Evolutionary conservation across 2,797 vertebrate species (phyloP), one percentile per base, ranked within the genome.

Genomic region (Ctenopoma kingsleyae): DNA sequence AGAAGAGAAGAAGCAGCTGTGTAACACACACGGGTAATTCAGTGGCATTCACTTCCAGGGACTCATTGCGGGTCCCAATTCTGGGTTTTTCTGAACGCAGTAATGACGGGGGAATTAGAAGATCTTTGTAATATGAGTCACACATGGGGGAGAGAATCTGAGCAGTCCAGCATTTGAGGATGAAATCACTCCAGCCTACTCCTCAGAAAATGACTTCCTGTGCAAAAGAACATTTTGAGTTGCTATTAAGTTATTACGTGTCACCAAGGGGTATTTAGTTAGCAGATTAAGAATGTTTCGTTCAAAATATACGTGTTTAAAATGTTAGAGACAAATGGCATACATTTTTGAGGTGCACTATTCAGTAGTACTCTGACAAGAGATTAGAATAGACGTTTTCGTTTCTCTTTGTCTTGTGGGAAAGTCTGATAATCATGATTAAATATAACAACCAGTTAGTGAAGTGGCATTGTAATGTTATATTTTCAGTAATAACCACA

Each of bases 1-100:
- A 3, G 13, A 41, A 47, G 35, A 9, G 16, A 67, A 59, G 36
- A 38, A 65, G 49, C 64, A 80, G 70, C 70, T 77, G 76, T 49
- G 52, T n/a, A n/a, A 46, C 7, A 3, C 54, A 57, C 10, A 9
- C 43, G 35, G 54, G 53, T 22, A 30, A 35, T 60, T 78, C 53
- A 27, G 17, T 17, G 35, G 22, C 46, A 50, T 61, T 6, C 43
- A 49, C 8, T 61, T 67, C n/a, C 44, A 67, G 50, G 4, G 6
- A 49, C 32, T 72, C 23, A 44, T 67, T 5, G 40, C 46, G 57
- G 38, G 48, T 27, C 15, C 13, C 20, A 35, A 32, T 50, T 75
- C 27, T 59, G 52, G 6, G 2, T 13, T 58, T 66, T 52, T 58
- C 32, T 43, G 20, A 62, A 30, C 43, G 64, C 40, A n/a, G 43